Conservation (phyloP, 2,113 vertebrate genomes). For the Craseonycteris thonglongyai region DNA sequence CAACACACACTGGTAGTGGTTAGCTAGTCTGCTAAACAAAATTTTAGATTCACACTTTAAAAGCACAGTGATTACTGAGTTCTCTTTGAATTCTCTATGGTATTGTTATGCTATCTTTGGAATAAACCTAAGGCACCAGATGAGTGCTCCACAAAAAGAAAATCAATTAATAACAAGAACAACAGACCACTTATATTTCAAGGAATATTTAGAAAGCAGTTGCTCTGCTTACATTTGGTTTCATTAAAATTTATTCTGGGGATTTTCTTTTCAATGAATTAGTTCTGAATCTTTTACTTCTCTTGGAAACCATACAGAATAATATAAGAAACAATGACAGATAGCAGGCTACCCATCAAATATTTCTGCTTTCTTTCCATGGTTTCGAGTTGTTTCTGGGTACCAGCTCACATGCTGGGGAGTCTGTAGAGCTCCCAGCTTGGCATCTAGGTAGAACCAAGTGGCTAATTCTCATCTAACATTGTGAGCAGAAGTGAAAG, state of each 20-base stretch:
- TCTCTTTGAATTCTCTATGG: not conserved
- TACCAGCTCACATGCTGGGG: not conserved
- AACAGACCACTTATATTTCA: not conserved
- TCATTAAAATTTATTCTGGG: not conserved
- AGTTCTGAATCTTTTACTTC: not conserved
- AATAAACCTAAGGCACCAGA: not conserved
- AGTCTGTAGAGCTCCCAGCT: not conserved
- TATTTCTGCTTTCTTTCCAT: not conserved
- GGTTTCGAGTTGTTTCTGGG: not conserved
- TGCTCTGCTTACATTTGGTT: not conserved
- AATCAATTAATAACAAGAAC: slow-evolving; percentile 24
- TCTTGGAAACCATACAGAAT: not conserved
- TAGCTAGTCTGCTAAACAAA: not conserved
- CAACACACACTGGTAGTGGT: not conserved
- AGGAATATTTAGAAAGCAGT: not conserved
- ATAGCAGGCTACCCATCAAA: not conserved
- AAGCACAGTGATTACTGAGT: not conserved
- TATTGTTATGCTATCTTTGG: not conserved
- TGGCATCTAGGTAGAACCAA: not conserved
- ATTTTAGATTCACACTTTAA: slow-evolving; percentile 3
- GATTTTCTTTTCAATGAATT: not conserved
- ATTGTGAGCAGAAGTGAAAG: not conserved
- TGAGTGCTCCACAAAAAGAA: not conserved
- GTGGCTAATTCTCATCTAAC: not conserved
- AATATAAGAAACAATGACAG: not conserved